Evolutionary conservation across 30 jellyfish, hydroid and myxozoan species (phyloP).

Genomic region (Aurelia sp.): DNA sequence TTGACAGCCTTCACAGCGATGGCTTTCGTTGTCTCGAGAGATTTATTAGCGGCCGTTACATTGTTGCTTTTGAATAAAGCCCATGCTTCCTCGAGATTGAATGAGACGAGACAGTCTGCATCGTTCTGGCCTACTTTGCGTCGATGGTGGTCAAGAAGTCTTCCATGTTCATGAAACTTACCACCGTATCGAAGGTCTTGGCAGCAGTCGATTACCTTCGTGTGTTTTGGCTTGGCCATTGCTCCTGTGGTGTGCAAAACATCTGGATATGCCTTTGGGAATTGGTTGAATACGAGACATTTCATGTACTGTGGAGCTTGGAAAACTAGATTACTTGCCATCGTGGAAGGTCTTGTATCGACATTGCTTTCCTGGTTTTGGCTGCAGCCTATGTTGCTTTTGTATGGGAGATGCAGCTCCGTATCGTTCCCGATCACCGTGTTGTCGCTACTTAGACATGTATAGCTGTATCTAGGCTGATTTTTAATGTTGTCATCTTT

Average conservation of each 20-base stretch:
- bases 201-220: neutral
- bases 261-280: neutral
- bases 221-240: slow-evolving; percentile 7
- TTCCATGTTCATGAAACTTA: neutral
- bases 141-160: neutral
- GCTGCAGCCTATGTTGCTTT: no score
- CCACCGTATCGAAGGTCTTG: slow-evolving; percentile 14
- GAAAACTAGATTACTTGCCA: no score
- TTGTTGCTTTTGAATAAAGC: neutral
- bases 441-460: no score
- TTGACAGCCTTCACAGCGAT: slow-evolving; percentile 1
- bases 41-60: neutral
- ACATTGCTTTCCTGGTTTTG: no score
- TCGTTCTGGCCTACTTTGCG: neutral
- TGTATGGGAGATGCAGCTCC: no score
- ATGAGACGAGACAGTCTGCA: neutral
- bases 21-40: neutral
- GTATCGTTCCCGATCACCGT: no score
- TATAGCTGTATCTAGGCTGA: no score
- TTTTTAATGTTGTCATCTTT: no score
- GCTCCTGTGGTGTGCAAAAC: neutral
- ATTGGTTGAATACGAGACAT: neutral
- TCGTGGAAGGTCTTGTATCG: no score
- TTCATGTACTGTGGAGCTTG: neutral
- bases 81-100: slow-evolving; percentile 1